These are phyloP conservation scores for Argyresthia albistria DNA, from an alignment of 2,888 invertebrate species.

Conservation along the genomic window DNA sequence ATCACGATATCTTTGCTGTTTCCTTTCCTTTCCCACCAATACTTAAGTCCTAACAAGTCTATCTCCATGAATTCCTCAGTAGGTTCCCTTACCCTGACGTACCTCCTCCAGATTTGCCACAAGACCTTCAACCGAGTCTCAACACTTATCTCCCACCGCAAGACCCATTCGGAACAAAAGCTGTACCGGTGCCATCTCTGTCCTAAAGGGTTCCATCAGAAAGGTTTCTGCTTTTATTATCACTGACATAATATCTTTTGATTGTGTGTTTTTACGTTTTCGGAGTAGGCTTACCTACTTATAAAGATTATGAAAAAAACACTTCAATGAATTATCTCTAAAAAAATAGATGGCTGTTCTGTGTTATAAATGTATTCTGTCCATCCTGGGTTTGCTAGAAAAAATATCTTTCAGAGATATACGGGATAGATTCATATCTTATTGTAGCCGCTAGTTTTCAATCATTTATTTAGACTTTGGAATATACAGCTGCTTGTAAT, in stretches of 20 bases:
- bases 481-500: too few relatives aligned
- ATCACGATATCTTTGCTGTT: too few relatives aligned
- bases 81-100: background rate
- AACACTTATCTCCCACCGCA: conserved; percentile 84
- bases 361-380: too few relatives aligned
- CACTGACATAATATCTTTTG: background rate
- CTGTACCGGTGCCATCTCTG: conserved; percentile 82
- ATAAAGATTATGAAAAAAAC: too few relatives aligned
- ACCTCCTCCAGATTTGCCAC: conserved; percentile 67
- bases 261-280: background rate
- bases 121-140: conserved; percentile 86
- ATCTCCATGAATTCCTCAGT: background rate
- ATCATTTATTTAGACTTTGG: too few relatives aligned
- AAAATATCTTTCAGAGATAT: too few relatives aligned
- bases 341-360: too few relatives aligned
- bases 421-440: too few relatives aligned
- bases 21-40: background rate
- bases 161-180: conserved; percentile 82
- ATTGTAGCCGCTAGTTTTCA: too few relatives aligned
- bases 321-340: too few relatives aligned
- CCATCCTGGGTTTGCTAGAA: too few relatives aligned
- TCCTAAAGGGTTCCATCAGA: conserved; percentile 85
- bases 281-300: too few relatives aligned
- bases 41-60: background rate
- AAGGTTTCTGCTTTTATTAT: conserved; percentile 65